phyloP scores from a whole-genome alignment of 2,888 invertebrate species.

The Camponotus fellah region DNA sequence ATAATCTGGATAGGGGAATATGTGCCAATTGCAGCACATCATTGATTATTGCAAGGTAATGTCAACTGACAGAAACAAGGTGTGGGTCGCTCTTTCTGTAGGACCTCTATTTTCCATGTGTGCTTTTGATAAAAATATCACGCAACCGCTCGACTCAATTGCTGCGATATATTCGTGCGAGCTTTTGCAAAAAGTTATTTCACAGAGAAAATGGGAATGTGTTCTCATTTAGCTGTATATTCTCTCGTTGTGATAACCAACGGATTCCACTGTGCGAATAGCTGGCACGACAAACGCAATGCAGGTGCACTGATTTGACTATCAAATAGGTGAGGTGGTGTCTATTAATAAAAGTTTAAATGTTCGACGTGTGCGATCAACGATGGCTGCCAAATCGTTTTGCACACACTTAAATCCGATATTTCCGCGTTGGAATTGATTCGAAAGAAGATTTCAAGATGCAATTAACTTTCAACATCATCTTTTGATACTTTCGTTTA shows the following conservation, averaged over 20 bases:
- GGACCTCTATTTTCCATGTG: conserved; percentile 19
- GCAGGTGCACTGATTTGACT: conserved; percentile 64
- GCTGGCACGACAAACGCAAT: conserved; percentile 51
- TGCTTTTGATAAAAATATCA: conserved; percentile 49
- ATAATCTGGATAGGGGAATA: neutral
- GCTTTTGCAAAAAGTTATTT: conserved; percentile 27
- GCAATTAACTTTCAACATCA: conserved; percentile 9
- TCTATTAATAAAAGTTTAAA: conserved; percentile 74
- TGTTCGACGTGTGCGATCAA: conserved; percentile 61
- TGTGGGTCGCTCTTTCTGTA: neutral
- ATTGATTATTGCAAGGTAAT: conserved; percentile 32
- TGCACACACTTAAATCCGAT: conserved; percentile 8
- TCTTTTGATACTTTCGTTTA: conserved; percentile 1
- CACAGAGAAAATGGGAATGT: conserved; percentile 14
- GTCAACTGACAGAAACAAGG: conserved; percentile 17
- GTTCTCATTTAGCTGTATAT: neutral
- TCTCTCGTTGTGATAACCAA: neutral
- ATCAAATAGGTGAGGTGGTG: conserved; percentile 65
- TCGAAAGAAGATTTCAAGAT: neutral
- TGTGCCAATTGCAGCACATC: conserved; percentile 25
- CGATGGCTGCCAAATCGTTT: conserved; percentile 70
- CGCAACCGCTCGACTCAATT: neutral
- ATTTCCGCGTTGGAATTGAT: conserved; percentile 5
- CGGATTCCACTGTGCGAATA: conserved; percentile 20
- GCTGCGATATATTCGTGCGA: neutral